phyloP scores from a whole-genome alignment of 2,113 vertebrate genomes.

The Passer domesticus region DNA sequence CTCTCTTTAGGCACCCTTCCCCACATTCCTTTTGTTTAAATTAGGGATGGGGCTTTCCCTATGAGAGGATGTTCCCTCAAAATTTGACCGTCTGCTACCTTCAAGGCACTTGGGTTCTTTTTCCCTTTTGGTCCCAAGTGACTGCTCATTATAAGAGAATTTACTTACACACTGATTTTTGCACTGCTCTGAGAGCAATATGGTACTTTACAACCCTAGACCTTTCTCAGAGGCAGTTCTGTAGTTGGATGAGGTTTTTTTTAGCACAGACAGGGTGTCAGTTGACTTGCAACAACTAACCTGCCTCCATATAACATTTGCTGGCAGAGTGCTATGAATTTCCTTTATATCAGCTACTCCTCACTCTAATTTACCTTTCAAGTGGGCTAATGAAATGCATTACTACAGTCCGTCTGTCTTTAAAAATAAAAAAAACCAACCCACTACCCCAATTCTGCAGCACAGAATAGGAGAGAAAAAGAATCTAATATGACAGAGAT shows the following conservation, averaged over 20 bases:
- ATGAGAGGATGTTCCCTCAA: background rate
- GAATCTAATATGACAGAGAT: background rate
- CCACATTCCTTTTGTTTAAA: background rate
- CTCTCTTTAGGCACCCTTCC: background rate
- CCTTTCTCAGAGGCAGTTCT: background rate
- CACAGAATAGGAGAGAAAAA: background rate
- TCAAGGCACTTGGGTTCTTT: background rate
- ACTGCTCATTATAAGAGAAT: background rate
- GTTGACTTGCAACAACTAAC: background rate
- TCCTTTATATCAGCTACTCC: background rate
- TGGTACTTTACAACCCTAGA: background rate
- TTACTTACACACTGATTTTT: background rate
- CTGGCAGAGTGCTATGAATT: background rate
- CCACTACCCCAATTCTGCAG: background rate
- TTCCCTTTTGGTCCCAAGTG: background rate
- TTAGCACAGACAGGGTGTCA: background rate
- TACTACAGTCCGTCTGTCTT: background rate
- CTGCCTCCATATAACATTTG: background rate
- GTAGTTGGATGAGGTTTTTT: background rate
- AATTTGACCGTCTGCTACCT: background rate
- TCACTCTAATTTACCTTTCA: constrained; percentile 49
- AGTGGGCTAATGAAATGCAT: constrained; percentile 18
- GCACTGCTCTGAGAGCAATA: background rate
- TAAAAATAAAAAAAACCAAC: background rate
- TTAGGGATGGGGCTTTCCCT: background rate